Base-by-base conservation (phyloP, 2,888 invertebrate genomes). In the Campoletis raptor region DNA sequence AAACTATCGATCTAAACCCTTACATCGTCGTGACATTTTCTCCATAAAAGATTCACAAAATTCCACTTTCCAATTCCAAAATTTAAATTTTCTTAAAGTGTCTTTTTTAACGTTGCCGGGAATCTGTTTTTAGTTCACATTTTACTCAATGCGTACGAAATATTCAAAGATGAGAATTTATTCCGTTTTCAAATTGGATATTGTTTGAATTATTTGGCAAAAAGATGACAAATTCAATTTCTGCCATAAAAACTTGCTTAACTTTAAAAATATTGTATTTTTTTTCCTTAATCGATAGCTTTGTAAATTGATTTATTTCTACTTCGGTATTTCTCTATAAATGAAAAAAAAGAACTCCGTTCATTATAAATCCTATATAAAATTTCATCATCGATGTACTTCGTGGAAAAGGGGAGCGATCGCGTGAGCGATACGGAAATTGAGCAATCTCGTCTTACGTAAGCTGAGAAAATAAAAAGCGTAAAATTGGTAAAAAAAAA, bases 401-500 rank as follows among this genome's bases (percentile, higher is more conserved):
- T 78, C 67, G 45, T 21, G 10, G 42, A 30, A 69, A 78, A 52
- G 73, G 69, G 73, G 84, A 69, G n/a, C 73, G 81, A 73, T 66
- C 37, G 74, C 78, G 78, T 76, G 18, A 78, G 74, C 30, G 81
- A 30, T 21, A 64, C n/a, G 9, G 36, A 61, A 61, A 80, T 10
- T n/a, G 30, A 37, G 21, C 48, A 40, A 36, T 74, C 24, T 48
- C 36, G 40, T 5, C 21, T 80, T 76, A 83, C 52, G 24, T 76
- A 80, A 79, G 9, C 30, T 12, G 3, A 40, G 36, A n/a, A 30
- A 37, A 76, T 30, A 40, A 79, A 54, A n/a, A 36, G 2, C n/a
- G n/a, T 42, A 6, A 30, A 67, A 67, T 67, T 36, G 52, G 10
- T 36, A 15, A 10, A 57, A 52, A 67, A 74, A 21, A 54, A 74